These are phyloP conservation scores for Tetranychus piercei DNA, from an alignment of 2,888 invertebrate species.

Conservation along the genomic window DNA sequence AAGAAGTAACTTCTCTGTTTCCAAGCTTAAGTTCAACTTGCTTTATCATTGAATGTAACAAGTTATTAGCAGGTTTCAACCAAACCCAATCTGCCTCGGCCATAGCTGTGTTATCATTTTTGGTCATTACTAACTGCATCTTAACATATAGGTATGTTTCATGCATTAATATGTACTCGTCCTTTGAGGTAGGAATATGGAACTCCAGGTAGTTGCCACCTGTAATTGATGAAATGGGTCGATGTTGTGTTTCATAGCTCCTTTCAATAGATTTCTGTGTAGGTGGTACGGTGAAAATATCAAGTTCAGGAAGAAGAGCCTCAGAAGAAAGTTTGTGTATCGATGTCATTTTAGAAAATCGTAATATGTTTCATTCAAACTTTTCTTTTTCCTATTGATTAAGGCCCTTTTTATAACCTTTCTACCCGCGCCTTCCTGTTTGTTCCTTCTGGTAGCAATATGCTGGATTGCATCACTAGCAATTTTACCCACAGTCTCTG, in stretches of 20 bases:
- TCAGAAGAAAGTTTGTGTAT: background rate
- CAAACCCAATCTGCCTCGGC: background rate
- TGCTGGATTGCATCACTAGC: too few species aligned
- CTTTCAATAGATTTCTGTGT: constrained; percentile 8
- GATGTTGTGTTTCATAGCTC: background rate
- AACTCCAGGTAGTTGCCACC: background rate
- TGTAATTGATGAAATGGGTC: constrained; percentile 3
- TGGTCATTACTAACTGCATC: background rate
- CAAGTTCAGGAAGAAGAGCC: constrained; percentile 6
- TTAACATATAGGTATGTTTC: background rate
- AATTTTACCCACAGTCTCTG: too few species aligned
- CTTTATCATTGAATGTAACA: constrained; percentile 2
- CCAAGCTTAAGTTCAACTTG: background rate
- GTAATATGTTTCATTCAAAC: background rate
- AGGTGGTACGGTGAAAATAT: constrained; percentile 7
- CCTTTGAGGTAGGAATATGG: background rate
- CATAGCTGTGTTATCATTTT: background rate
- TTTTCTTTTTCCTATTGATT: background rate
- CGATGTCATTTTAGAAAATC: background rate
- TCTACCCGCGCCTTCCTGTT: too few species aligned
- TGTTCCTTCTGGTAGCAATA: too few species aligned
- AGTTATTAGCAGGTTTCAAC: background rate
- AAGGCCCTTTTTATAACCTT: too few species aligned
- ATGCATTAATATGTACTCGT: constrained; percentile 10
- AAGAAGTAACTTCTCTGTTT: background rate